Evolutionary conservation across 64 coral and sea anemone genomes (phyloP).

Genomic region (Stylophora pistillata): DNA sequence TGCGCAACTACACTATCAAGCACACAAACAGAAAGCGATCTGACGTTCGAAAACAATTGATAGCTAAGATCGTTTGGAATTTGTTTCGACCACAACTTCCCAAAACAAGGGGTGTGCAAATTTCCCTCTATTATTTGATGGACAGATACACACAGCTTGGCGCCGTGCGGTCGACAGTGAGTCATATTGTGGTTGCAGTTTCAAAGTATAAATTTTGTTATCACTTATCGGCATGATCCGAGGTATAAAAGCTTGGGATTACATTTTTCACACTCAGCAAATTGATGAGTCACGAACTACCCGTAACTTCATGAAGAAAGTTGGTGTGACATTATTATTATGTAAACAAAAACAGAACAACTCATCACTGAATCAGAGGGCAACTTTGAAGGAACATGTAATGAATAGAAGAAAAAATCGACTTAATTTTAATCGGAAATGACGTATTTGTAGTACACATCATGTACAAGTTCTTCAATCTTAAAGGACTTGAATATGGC

Average conservation of each 20-base stretch:
- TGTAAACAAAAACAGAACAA: neutral
- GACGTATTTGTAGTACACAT: constrained; percentile 3
- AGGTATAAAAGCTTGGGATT: neutral
- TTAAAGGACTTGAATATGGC: neutral
- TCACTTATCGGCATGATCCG: constrained; percentile 32
- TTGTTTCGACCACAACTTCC: constrained; percentile 34
- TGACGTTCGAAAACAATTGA: constrained; percentile 1
- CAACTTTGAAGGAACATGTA: neutral
- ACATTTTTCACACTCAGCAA: neutral
- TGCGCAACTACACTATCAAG: neutral
- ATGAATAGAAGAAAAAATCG: neutral
- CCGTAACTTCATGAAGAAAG: neutral
- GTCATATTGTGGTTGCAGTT: constrained; percentile 27
- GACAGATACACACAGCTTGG: constrained; percentile 11
- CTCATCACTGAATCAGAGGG: neutral
- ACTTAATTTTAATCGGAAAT: neutral
- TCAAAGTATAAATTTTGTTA: neutral
- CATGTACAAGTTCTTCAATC: neutral
- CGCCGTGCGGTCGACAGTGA: constrained; percentile 21
- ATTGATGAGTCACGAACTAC: neutral
- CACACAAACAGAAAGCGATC: neutral
- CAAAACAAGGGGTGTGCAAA: constrained; percentile 3
- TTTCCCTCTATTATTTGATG: constrained; percentile 24
- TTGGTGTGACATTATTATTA: neutral
- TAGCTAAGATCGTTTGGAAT: constrained; percentile 27